These are phyloP conservation scores for Sciaenops ocellatus DNA, from an alignment of 2,797 vertebrate genomes.

Conservation along the genomic window DNA sequence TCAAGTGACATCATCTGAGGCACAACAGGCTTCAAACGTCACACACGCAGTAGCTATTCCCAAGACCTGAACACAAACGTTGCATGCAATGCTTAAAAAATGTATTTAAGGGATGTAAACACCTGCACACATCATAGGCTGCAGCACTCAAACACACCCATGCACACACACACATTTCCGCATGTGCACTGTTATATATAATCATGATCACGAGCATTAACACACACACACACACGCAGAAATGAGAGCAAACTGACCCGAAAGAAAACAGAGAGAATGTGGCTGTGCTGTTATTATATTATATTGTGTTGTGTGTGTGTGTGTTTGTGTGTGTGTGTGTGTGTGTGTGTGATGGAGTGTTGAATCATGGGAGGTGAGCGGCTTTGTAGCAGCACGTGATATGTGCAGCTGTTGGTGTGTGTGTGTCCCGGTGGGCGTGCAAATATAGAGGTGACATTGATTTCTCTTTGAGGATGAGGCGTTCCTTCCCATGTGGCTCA, in stretches of 20 bases:
- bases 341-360: conserved; percentile 5
- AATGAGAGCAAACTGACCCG: conserved; percentile 9
- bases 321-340: conserved; percentile 28
- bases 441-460: conserved; percentile 60
- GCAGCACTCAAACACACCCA: neutral
- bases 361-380: conserved; percentile 17
- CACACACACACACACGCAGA: neutral
- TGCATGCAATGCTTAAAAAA: too few relatives aligned
- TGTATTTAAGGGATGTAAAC: too few relatives aligned
- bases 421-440: conserved; percentile 7
- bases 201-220: neutral
- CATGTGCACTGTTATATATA: neutral
- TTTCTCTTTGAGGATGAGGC: conserved; percentile 54
- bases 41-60: too few relatives aligned
- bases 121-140: too few relatives aligned
- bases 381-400: conserved; percentile 37
- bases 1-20: neutral
- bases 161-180: neutral
- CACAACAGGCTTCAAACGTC: too few relatives aligned
- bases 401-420: conserved; percentile 38
- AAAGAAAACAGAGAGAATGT: conserved; percentile 7
- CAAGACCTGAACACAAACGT: too few relatives aligned
- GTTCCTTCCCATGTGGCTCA: neutral
- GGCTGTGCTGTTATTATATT: conserved; percentile 3
- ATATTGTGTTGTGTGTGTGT: conserved; percentile 23